A percentile compares a stretch with the other conserved stretches of the same genome.
phyloP scores from a whole-genome alignment of 2,888 invertebrate genomes.

The Craniophora ligustri region DNA sequence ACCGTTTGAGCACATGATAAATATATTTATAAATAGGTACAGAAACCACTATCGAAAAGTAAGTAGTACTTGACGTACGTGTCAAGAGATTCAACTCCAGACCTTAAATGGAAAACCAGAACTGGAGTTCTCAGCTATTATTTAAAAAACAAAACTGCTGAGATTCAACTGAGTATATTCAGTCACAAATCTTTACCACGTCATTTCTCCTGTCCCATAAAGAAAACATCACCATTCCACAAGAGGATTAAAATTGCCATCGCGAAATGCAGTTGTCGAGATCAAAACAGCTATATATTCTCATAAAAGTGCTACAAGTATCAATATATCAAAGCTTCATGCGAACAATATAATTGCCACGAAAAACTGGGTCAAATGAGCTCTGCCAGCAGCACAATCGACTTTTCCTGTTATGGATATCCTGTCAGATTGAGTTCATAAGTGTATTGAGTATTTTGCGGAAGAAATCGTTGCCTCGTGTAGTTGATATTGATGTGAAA shows the following conservation, averaged over 20 bases:
- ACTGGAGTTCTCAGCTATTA: too few relatives aligned
- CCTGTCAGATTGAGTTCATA: conserved; percentile 43
- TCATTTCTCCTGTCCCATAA: conserved; percentile 14
- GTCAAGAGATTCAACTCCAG: too few relatives aligned
- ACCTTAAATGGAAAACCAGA: too few relatives aligned
- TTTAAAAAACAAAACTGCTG: too few relatives aligned
- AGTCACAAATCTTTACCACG: background rate
- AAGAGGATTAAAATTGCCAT: conserved; percentile 6
- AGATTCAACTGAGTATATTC: conserved; percentile 1
- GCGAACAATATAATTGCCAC: conserved; percentile 54
- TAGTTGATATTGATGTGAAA: background rate
- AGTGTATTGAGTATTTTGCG: conserved; percentile 40
- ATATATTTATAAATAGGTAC: too few relatives aligned
- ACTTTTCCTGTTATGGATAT: conserved; percentile 50
- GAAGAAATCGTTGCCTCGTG: conserved; percentile 12
- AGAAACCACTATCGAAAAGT: too few relatives aligned
- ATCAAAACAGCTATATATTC: conserved; percentile 42
- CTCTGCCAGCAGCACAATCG: conserved; percentile 32
- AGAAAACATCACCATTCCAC: background rate
- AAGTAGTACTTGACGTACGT: too few relatives aligned
- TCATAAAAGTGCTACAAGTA: conserved; percentile 38
- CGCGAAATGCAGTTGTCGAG: conserved; percentile 13
- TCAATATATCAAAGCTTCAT: conserved; percentile 50
- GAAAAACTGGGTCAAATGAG: conserved; percentile 57
- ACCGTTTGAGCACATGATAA: too few relatives aligned